A percentile compares a stretch with the other conserved stretches of the same genome.
Conservation (phyloP, 2,797 vertebrate species). For the Paguma larvata region DNA sequence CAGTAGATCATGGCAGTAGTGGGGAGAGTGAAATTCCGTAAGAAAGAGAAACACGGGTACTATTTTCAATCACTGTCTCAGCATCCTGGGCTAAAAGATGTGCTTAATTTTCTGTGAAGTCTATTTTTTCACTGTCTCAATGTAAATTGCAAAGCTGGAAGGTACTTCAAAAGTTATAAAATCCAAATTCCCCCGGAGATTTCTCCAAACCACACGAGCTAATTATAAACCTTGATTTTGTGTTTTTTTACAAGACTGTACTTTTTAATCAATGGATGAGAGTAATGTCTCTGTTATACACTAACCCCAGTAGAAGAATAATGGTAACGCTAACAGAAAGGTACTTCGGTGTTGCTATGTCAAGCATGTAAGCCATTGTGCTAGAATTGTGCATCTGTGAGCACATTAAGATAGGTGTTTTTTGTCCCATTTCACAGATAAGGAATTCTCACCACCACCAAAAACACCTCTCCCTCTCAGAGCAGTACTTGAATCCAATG, state of each 20-base stretch:
- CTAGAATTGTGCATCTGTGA: not conserved
- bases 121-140: not conserved
- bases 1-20: not conserved
- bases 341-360: not conserved
- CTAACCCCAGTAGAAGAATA: not conserved
- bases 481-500: not conserved
- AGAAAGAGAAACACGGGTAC: not conserved
- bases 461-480: not conserved
- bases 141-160: not conserved
- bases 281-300: not conserved
- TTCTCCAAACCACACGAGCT: not conserved
- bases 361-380: too few relatives aligned
- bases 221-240: not conserved
- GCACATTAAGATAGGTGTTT: not conserved
- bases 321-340: not conserved
- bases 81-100: not conserved
- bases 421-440: not conserved
- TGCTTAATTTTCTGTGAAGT: not conserved
- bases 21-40: not conserved
- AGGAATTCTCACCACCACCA: not conserved
- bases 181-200: not conserved
- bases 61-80: not conserved
- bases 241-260: not conserved
- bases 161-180: constrained; percentile 11
- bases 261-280: not conserved